Conservation (phyloP, 2,888 invertebrate genomes). For the Melikaiella ostensackeni region DNA sequence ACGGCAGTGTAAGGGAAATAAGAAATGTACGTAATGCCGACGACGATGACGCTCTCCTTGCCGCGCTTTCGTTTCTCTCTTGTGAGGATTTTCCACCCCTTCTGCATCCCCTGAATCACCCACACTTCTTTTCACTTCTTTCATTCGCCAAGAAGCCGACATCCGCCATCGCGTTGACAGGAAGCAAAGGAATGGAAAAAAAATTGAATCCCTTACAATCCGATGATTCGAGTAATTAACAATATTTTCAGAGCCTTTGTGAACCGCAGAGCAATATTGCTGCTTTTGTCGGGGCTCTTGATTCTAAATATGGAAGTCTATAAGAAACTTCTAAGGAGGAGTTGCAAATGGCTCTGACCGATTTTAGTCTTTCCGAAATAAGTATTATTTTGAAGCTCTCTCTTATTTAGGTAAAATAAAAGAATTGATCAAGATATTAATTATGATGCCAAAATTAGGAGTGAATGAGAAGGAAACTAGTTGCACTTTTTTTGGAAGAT, state of each 20-base stretch:
- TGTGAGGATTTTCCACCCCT: constrained; percentile 17
- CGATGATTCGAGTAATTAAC: constrained; percentile 33
- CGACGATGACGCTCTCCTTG: constrained; percentile 32
- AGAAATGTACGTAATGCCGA: constrained; percentile 48
- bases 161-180: constrained; percentile 18
- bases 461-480: too few species aligned
- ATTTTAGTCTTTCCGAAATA: background rate
- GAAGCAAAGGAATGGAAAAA: constrained; percentile 16
- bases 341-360: background rate
- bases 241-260: constrained; percentile 21
- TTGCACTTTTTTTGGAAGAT: too few species aligned
- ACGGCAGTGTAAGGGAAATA: constrained; percentile 59
- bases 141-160: constrained; percentile 16
- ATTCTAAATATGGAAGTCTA: background rate
- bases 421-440: too few species aligned
- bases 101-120: background rate
- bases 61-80: constrained; percentile 15
- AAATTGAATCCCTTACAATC: constrained; percentile 2
- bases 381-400: background rate
- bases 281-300: background rate
- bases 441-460: too few species aligned
- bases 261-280: background rate
- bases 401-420: background rate
- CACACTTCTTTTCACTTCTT: constrained; percentile 10
- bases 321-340: background rate